Percentiles rank a stretch among this genome's conserved stretches.
phyloP scores from a whole-genome alignment of 2,113 vertebrate species.

The Paradoxurus hermaphroditus region DNA sequence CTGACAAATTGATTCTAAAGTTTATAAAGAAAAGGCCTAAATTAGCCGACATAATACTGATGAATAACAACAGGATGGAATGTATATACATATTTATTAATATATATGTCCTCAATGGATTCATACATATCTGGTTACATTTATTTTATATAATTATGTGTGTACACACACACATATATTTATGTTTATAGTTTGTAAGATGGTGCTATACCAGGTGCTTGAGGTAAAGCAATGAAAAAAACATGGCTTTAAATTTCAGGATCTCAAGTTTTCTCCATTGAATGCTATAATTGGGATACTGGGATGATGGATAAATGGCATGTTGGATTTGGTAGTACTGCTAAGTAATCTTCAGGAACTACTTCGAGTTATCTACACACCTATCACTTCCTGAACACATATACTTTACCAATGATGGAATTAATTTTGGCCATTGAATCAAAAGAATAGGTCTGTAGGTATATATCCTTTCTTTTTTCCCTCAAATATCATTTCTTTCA shows the following conservation, averaged over 20 bases:
- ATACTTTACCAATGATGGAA: not conserved
- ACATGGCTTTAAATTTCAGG: not conserved
- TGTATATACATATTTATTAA: not conserved
- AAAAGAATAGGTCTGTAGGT: not conserved
- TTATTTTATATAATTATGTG: not conserved
- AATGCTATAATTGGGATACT: not conserved
- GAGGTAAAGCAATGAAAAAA: not conserved
- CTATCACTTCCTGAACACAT: not conserved
- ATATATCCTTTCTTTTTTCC: too few relatives aligned
- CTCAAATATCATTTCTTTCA: not conserved
- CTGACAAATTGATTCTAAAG: not conserved
- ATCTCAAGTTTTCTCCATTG: not conserved
- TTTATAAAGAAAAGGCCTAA: not conserved
- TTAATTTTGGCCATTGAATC: not conserved
- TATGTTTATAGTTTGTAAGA: not conserved
- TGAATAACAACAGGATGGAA: not conserved
- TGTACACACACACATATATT: not conserved
- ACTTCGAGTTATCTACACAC: not conserved
- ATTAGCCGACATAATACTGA: not conserved
- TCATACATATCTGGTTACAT: not conserved
- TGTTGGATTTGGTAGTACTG: not conserved
- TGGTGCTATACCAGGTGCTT: not conserved
- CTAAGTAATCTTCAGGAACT: not conserved
- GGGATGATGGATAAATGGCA: not conserved
- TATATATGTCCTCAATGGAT: not conserved